Base-by-base conservation (phyloP, 2,113 vertebrate species). In the Gambusia holbrooki region DNA sequence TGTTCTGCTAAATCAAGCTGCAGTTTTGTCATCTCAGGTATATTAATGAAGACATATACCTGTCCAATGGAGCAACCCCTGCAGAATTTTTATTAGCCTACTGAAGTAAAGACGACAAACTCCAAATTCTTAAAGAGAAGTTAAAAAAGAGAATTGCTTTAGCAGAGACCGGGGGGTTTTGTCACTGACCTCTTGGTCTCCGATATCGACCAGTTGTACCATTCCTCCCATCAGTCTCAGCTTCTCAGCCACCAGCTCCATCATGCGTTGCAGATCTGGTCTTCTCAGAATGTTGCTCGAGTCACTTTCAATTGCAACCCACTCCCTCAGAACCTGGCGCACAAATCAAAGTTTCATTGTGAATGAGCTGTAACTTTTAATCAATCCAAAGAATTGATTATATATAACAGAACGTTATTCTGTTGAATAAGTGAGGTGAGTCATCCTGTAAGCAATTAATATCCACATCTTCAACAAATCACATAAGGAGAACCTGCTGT, bases 241-340 rank as follows among this genome's bases (percentile, higher is more conserved):
- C 75, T 86, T 94, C 79, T 95, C 88, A 5, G 93, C 94, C 3
- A 93, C 92, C 83, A 94, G 5, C 0, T 89, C 80, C 93, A 95
- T 94, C 96, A 99, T 99, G 19, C 33, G 62, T 42, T 91, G 92
- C 1, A 97, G 76, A 65, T 98, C 93, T 13, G 75, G 42, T 73
- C 96, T 91, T 77, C 94, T 94, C 0, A 64, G 9, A 0, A 96
- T 89, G 25, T 97, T 96, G 40, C 95, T 84, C 32, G 96, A 98
- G 80, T 97, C 94, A 0, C 97, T 98, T 89, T 97, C 92, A 1
- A 99, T 83, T 0, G 95, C 94, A 72, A 98, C 92, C 98, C 98
- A 98, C 14, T 96, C 93, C 42, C 92, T 88, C 28, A 98, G 95
- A 12, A 69, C 84, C 97, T 98, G 58, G 66, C 61, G 64, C 11